phyloP scores from a whole-genome alignment of 2,113 vertebrate genomes.

The Abramis brama region DNA sequence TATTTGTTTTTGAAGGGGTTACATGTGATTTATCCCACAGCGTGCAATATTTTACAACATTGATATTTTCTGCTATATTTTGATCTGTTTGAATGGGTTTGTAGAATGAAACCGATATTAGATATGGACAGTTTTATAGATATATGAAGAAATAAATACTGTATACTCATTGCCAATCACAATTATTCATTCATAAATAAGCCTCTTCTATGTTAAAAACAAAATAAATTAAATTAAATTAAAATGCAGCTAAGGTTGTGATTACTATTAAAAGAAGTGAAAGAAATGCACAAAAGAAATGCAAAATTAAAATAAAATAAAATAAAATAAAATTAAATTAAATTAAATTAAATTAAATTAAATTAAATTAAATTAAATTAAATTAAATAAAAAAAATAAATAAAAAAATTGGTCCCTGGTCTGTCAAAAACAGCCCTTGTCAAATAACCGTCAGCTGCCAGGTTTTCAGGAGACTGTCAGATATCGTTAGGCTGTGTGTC shows the following conservation, averaged over 20 bases:
- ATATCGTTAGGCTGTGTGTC: slow-evolving; percentile 1
- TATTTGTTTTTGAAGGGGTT: not conserved
- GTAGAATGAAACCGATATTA: slow-evolving; percentile 24
- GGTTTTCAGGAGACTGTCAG: not conserved
- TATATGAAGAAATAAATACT: slow-evolving; percentile 40
- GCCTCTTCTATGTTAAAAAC: not conserved
- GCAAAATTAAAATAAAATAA: no score
- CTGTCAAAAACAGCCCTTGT: no score
- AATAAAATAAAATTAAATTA: no score
- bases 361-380: no score
- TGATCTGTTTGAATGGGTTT: slow-evolving; percentile 25
- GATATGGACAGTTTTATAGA: slow-evolving; percentile 15
- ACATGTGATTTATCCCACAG: not conserved
- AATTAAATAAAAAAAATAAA: no score
- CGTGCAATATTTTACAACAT: slow-evolving; percentile 12
- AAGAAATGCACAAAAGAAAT: no score
- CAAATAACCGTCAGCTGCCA: not conserved
- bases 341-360: no score
- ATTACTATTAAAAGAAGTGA: no score
- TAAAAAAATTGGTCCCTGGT: no score
- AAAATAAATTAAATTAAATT: no score
- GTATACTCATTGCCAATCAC: slow-evolving; percentile 39
- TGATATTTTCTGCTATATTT: not conserved
- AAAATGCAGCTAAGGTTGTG: no score
- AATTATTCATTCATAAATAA: slow-evolving; percentile 29